Evolutionary conservation across 1,140 invertebrate genomes (phyloP).

Genomic region (Pararge aegeria): DNA sequence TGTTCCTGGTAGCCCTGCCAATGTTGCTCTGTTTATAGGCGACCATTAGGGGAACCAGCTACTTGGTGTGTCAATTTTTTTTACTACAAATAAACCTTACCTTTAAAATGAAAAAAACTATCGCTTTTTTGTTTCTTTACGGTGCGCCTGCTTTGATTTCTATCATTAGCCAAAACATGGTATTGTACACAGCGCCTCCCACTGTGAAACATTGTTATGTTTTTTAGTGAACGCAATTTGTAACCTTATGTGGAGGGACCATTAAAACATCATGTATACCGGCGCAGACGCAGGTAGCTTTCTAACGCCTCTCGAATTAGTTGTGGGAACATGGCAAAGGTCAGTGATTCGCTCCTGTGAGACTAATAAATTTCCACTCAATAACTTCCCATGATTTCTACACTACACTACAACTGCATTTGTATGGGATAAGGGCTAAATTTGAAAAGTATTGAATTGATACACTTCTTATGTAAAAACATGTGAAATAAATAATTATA

Average conservation of each 20-base stretch:
- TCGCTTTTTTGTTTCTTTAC: background rate
- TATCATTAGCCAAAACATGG: background rate
- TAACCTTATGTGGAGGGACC: background rate
- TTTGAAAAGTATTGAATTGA: no score
- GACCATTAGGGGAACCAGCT: no score
- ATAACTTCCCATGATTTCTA: slow-evolving; percentile 23
- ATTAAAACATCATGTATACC: slow-evolving; percentile 15
- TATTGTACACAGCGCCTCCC: background rate
- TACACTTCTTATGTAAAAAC: no score
- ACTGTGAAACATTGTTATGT: background rate
- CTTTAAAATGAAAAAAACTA: no score
- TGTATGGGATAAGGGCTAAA: no score
- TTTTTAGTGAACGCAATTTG: background rate
- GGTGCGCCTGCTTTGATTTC: background rate
- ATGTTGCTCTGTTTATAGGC: no score
- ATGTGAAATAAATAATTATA: no score
- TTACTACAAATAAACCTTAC: no score
- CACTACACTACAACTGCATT: background rate
- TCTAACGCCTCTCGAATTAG: slow-evolving; percentile 36
- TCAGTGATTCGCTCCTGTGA: slow-evolving; percentile 50
- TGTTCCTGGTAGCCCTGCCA: no score
- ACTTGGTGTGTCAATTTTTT: no score
- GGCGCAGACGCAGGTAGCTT: slow-evolving; percentile 20
- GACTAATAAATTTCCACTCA: slow-evolving; percentile 38
- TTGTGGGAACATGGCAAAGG: slow-evolving; percentile 58